Percentiles rank a stretch among this genome's conserved stretches.
These are phyloP conservation scores for Onychomys leucogaster DNA, from an alignment of 2,797 vertebrate species.

Conservation along the genomic window DNA sequence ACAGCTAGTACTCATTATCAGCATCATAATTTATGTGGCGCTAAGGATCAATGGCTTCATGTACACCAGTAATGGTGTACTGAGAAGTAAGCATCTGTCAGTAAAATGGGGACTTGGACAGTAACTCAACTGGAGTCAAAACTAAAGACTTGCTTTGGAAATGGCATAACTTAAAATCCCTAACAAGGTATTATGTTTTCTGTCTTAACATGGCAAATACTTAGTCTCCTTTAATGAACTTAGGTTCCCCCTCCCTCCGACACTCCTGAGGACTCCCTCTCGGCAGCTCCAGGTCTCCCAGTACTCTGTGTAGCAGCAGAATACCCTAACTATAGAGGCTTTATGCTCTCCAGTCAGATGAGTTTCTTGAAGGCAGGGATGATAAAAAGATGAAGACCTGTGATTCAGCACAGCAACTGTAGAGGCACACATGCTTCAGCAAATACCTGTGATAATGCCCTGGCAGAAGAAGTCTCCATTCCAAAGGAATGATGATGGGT, in stretches of 20 bases:
- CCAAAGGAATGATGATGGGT: neutral
- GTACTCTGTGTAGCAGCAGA: neutral
- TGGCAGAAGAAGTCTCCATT: neutral
- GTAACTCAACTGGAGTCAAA: neutral
- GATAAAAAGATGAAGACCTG: neutral
- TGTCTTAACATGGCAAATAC: neutral
- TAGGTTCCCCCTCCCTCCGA: neutral
- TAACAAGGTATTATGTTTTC: neutral
- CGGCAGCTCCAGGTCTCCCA: neutral
- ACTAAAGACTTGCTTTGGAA: neutral
- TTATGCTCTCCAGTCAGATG: neutral
- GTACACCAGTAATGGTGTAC: neutral
- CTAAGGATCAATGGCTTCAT: neutral
- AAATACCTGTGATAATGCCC: neutral
- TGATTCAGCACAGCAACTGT: neutral
- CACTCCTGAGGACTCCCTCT: neutral
- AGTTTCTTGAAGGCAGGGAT: slow-evolving; percentile 13
- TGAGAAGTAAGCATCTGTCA: neutral
- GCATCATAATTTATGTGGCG: neutral
- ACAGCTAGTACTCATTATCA: neutral
- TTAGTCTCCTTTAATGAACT: slow-evolving; percentile 22
- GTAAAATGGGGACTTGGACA: slow-evolving; percentile 1
- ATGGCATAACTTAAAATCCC: neutral
- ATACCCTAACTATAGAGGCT: neutral
- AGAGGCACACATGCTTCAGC: neutral